Percentiles rank a stretch among this genome's conserved stretches.
Evolutionary conservation across 2,113 vertebrate genomes (phyloP).

Genomic region (Cyprinodon variegatus): DNA sequence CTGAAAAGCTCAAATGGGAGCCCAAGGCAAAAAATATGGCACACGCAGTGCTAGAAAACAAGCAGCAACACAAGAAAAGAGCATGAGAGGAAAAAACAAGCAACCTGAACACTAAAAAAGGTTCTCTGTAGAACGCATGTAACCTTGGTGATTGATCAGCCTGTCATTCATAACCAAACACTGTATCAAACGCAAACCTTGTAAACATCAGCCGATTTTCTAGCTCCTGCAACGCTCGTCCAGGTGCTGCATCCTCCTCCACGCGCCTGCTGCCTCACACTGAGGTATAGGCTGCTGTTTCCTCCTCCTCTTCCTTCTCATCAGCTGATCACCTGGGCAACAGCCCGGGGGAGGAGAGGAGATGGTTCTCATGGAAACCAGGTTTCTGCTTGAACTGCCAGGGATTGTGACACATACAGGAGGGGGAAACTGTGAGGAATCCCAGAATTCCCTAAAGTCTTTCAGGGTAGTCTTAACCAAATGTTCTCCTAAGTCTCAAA

Average conservation of each 20-base stretch:
- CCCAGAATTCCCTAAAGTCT: not conserved
- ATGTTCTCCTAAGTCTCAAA: not conserved
- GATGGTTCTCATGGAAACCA: slow-evolving; percentile 73
- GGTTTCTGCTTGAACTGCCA: slow-evolving; percentile 64
- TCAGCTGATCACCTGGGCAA: slow-evolving; percentile 82
- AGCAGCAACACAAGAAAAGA: not conserved
- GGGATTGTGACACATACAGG: not conserved
- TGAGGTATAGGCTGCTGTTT: slow-evolving; percentile 68
- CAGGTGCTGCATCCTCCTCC: slow-evolving; percentile 63
- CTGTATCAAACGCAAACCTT: not conserved
- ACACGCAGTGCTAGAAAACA: not conserved
- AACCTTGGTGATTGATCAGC: not conserved
- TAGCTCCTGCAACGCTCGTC: slow-evolving; percentile 1
- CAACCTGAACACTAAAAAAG: not conserved
- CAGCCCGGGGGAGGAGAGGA: slow-evolving; percentile 17
- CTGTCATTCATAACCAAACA: not conserved
- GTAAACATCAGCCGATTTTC: not conserved
- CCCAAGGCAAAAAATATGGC: not conserved
- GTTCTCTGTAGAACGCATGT: not conserved
- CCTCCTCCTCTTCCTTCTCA: slow-evolving; percentile 31
- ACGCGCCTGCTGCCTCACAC: slow-evolving; percentile 72
- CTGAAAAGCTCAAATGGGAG: not conserved
- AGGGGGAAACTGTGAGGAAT: not conserved
- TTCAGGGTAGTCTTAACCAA: not conserved
- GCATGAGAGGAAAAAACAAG: not conserved